A percentile compares a stretch with the other conserved stretches of the same genome.
phyloP scores from a whole-genome alignment of 2,888 invertebrate genomes.

The Meghimatium bilineatum region DNA sequence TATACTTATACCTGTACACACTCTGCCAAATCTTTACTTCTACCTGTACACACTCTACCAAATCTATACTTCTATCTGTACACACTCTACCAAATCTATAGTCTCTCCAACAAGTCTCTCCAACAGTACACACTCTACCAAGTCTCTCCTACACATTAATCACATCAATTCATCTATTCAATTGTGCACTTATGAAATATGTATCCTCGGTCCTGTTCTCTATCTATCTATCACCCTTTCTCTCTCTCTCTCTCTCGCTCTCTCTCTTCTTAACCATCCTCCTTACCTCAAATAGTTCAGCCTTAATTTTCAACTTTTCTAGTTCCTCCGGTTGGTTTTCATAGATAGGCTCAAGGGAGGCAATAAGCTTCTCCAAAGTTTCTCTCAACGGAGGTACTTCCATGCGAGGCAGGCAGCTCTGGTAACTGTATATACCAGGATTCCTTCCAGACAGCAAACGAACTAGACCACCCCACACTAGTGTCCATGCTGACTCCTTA shows the following conservation, averaged over 20 bases:
- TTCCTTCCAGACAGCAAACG: constrained; percentile 68
- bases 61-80: neutral
- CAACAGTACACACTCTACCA: too few species aligned
- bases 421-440: constrained; percentile 72
- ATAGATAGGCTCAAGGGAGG: constrained; percentile 77
- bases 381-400: constrained; percentile 71
- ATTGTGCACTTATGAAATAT: too few species aligned
- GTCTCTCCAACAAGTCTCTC: too few species aligned
- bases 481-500: constrained; percentile 74
- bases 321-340: constrained; percentile 73
- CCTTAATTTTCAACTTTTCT: constrained; percentile 72
- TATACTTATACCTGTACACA: neutral
- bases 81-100: neutral
- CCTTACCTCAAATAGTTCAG: constrained; percentile 71
- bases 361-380: constrained; percentile 73
- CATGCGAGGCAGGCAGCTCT: constrained; percentile 70
- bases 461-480: constrained; percentile 75
- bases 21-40: neutral
- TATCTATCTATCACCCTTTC: too few species aligned
- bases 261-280: neutral
- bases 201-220: too few species aligned
- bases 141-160: too few species aligned
- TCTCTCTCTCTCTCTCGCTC: too few species aligned
- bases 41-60: neutral
- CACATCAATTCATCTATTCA: too few species aligned